A percentile compares a stretch with the other conserved stretches of the same genome.
Conservation (phyloP, 1,140 invertebrate genomes). For the Metopolophium dirhodum region DNA sequence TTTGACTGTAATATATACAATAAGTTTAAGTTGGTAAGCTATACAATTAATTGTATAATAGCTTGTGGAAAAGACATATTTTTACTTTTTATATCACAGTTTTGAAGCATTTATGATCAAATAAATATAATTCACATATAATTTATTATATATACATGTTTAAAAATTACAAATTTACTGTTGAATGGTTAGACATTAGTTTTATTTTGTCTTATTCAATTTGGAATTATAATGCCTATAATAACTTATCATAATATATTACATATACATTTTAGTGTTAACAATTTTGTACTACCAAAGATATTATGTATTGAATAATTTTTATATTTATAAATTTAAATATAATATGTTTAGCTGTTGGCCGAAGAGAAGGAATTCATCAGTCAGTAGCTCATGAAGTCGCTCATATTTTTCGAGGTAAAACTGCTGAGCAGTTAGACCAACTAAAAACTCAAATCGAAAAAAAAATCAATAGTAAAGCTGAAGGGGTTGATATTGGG, state of each 20-base stretch:
- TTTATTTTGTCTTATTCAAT: too few relatives aligned
- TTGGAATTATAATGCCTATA: too few relatives aligned
- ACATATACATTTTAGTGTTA: neutral
- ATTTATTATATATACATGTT: too few relatives aligned
- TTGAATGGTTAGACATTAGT: too few relatives aligned
- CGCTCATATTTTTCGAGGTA: conserved; percentile 89
- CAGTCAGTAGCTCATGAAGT: conserved; percentile 91
- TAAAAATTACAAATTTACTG: too few relatives aligned
- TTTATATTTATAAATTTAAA: neutral
- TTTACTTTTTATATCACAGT: neutral
- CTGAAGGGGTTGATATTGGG: conserved; percentile 92
- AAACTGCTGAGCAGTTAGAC: conserved; percentile 85
- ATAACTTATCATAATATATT: too few relatives aligned
- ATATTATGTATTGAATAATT: neutral
- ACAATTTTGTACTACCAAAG: neutral
- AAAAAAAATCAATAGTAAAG: conserved; percentile 81
- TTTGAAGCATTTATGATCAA: neutral
- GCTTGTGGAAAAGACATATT: neutral
- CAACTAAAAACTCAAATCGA: conserved; percentile 87
- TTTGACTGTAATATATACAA: neutral
- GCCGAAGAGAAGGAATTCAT: conserved; percentile 91
- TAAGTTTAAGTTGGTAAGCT: neutral
- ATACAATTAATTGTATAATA: neutral
- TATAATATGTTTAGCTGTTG: conserved; percentile 65
- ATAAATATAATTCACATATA: too few relatives aligned